phyloP scores from a whole-genome alignment of 2,888 invertebrate genomes.

The Prosapia bicincta region DNA sequence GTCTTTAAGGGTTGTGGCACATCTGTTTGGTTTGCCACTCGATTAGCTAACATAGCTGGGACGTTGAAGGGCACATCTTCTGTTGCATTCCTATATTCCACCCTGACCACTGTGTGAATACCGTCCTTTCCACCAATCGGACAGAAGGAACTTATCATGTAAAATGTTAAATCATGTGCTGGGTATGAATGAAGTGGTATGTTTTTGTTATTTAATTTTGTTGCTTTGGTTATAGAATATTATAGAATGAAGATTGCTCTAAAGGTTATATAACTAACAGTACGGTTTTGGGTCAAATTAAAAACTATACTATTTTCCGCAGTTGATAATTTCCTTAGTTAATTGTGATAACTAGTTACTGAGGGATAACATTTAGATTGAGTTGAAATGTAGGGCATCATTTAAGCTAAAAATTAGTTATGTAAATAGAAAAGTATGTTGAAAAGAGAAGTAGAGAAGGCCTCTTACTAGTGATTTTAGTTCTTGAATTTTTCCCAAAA shows the following conservation, averaged over 20 bases:
- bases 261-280: background rate
- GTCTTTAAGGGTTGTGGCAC: background rate
- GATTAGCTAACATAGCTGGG: background rate
- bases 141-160: background rate
- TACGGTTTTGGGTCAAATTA: background rate
- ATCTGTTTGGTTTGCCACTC: background rate
- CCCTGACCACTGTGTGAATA: conserved; percentile 28
- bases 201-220: conserved; percentile 2
- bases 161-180: background rate
- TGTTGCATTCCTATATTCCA: conserved; percentile 7
- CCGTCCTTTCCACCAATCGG: background rate
- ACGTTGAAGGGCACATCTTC: background rate
- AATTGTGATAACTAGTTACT: background rate
- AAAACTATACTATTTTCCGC: background rate
- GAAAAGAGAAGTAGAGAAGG: background rate
- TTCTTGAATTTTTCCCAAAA: background rate
- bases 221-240: background rate
- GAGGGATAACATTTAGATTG: background rate
- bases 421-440: background rate
- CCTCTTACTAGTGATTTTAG: background rate
- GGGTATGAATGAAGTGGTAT: conserved; percentile 2
- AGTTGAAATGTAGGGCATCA: background rate
- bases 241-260: background rate
- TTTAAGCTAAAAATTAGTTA: background rate
- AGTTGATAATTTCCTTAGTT: background rate